Evolutionary conservation across 37 sponge, comb jelly and placozoan species (phyloP).

Genomic region (Ianthella basta): DNA sequence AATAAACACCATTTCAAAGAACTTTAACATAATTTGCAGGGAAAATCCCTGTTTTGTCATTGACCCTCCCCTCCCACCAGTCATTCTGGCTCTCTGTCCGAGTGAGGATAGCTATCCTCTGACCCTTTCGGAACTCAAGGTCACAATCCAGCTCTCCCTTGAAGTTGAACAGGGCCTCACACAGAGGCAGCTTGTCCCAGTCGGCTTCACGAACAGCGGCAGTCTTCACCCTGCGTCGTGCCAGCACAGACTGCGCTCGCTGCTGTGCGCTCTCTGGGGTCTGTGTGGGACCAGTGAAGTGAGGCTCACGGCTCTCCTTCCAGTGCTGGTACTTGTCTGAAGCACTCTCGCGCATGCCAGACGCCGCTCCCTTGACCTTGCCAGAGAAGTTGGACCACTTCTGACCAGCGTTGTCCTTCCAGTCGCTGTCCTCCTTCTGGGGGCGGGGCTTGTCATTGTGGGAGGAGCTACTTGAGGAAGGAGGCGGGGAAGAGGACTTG

Average conservation of each 20-base stretch:
- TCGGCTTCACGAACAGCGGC: constrained; percentile 32
- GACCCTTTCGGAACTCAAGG: constrained; percentile 87
- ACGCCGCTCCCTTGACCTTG: neutral
- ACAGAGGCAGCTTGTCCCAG: constrained; percentile 71
- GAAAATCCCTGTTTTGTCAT: constrained; percentile 92
- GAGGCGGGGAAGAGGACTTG: too few species aligned
- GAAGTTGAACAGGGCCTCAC: constrained; percentile 79
- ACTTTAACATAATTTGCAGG: constrained; percentile 96
- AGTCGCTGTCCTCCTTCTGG: too few species aligned
- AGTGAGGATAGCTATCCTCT: constrained; percentile 81
- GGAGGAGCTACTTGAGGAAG: too few species aligned
- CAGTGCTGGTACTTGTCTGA: constrained; percentile 9
- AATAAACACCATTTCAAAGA: constrained; percentile 29
- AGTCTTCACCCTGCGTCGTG: neutral
- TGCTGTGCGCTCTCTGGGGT: constrained; percentile 20
- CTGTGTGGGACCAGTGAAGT: constrained; percentile 9
- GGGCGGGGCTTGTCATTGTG: too few species aligned
- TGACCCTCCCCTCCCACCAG: constrained; percentile 97
- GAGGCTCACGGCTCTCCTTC: constrained; percentile 8
- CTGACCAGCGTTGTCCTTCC: neutral
- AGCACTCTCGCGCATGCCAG: neutral
- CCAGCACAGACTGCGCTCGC: neutral
- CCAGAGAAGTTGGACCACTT: constrained; percentile 10
- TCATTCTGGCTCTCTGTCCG: constrained; percentile 73
- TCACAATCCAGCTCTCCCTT: constrained; percentile 87